phyloP scores from a whole-genome alignment of 2,888 invertebrate genomes.

The Andrena bicolor region DNA sequence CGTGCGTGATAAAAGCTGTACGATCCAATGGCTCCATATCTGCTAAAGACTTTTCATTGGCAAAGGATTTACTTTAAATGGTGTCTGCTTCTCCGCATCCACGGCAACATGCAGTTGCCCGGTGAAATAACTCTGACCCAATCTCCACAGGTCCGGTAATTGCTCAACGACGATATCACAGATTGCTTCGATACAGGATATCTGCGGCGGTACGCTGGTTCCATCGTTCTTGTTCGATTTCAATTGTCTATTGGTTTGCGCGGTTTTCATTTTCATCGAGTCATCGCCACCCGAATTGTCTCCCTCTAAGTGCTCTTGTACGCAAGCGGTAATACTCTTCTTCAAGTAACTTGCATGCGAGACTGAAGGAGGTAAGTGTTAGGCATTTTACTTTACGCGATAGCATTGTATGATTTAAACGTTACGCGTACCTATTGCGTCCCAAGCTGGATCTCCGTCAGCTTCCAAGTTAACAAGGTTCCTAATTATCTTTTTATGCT shows the following conservation, averaged over 20 bases:
- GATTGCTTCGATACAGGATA: slow-evolving; percentile 92
- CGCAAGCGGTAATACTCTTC: slow-evolving; percentile 78
- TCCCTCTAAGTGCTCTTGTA: slow-evolving; percentile 78
- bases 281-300: slow-evolving; percentile 76
- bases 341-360: slow-evolving; percentile 82
- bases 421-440: slow-evolving; percentile 88
- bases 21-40: not conserved
- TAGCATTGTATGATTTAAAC: not conserved
- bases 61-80: slow-evolving; percentile 89
- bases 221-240: slow-evolving; percentile 79
- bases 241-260: slow-evolving; percentile 73
- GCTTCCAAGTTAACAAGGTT: slow-evolving; percentile 91
- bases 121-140: slow-evolving; percentile 97
- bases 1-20: not conserved
- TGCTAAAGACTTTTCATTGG: not conserved
- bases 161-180: slow-evolving; percentile 91
- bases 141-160: slow-evolving; percentile 97
- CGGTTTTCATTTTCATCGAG: slow-evolving; percentile 68
- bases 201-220: slow-evolving; percentile 88
- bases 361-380: slow-evolving; percentile 69
- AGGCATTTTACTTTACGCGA: not conserved
- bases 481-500: slow-evolving; percentile 97
- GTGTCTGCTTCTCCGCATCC: slow-evolving; percentile 90
- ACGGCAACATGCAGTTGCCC: slow-evolving; percentile 93
- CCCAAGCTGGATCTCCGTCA: slow-evolving; percentile 97